Percentiles rank a stretch among this genome's conserved stretches.
Conservation (phyloP, 2,797 vertebrate species). For the Todus mexicanus region DNA sequence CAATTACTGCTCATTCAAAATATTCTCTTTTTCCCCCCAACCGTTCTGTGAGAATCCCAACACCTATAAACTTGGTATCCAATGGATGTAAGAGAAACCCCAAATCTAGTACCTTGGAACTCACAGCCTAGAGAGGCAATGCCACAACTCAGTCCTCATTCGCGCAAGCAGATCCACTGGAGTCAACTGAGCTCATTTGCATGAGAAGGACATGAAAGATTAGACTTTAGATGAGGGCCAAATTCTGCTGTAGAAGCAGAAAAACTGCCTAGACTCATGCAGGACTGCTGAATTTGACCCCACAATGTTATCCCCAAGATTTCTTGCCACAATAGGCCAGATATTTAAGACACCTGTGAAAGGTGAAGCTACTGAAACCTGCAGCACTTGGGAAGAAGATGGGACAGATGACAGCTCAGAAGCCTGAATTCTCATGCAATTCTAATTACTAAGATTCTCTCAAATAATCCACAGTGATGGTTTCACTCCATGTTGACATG, state of each 20-base stretch:
- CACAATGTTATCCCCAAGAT: neutral
- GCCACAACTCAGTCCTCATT: neutral
- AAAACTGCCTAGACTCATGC: neutral
- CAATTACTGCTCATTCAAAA: neutral
- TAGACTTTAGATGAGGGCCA: neutral
- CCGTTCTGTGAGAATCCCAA: neutral
- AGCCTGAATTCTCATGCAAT: conserved; percentile 24
- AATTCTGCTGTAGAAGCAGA: neutral
- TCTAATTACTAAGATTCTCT: conserved; percentile 43
- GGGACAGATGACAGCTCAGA: conserved; percentile 17
- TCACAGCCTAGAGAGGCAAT: neutral
- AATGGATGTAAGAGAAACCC: neutral
- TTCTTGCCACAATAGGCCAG: neutral
- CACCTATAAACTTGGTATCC: neutral
- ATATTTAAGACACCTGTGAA: neutral
- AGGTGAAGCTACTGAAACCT: conserved; percentile 16
- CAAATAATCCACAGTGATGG: conserved; percentile 12
- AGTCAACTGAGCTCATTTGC: neutral
- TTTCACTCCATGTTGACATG: neutral
- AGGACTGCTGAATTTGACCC: conserved; percentile 2
- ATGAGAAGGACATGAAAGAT: neutral
- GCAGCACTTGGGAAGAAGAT: neutral
- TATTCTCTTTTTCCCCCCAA: neutral
- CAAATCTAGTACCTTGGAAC: neutral
- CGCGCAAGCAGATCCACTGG: neutral